Conservation (phyloP, 2,797 vertebrate species). For the Phoxinus dragarum region DNA sequence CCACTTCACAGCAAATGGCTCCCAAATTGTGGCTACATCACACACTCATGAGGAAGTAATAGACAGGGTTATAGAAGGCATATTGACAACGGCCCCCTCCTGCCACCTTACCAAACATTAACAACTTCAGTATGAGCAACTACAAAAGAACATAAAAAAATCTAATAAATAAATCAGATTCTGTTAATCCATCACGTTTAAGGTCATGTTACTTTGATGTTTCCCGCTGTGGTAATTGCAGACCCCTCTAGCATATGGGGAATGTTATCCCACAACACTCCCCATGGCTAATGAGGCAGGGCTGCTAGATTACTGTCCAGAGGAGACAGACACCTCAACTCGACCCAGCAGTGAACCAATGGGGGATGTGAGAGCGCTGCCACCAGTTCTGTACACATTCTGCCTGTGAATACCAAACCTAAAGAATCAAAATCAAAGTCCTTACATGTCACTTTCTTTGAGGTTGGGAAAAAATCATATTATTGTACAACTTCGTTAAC, state of each 20-base stretch:
- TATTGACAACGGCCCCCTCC: not conserved
- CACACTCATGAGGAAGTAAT: not conserved
- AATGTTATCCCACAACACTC: conserved; percentile 24
- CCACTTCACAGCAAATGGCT: conserved; percentile 53
- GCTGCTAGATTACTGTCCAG: conserved; percentile 39
- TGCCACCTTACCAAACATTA: conserved; percentile 34
- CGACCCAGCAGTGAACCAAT: conserved; percentile 31
- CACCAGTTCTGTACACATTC: not conserved
- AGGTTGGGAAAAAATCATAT: too few species aligned
- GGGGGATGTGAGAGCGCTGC: not conserved
- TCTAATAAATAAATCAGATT: conserved; percentile 53
- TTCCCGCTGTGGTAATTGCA: conserved; percentile 55
- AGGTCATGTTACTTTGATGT: conserved; percentile 60
- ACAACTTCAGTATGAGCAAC: conserved; percentile 32
- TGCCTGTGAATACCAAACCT: conserved; percentile 2
- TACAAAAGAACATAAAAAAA: conserved; percentile 15
- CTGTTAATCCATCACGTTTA: conserved; percentile 55
- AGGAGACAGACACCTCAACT: conserved; percentile 24
- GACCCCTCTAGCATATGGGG: conserved; percentile 29
- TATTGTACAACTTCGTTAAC: not conserved
- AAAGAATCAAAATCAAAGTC: not conserved
- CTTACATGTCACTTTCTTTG: not conserved
- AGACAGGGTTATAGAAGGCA: not conserved
- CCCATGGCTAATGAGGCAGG: conserved; percentile 40
- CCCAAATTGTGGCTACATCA: conserved; percentile 35